A percentile compares a stretch with the other conserved stretches of the same genome.
phyloP scores from a whole-genome alignment of 2,888 invertebrate genomes.

The Balanococcus diminutus region DNA sequence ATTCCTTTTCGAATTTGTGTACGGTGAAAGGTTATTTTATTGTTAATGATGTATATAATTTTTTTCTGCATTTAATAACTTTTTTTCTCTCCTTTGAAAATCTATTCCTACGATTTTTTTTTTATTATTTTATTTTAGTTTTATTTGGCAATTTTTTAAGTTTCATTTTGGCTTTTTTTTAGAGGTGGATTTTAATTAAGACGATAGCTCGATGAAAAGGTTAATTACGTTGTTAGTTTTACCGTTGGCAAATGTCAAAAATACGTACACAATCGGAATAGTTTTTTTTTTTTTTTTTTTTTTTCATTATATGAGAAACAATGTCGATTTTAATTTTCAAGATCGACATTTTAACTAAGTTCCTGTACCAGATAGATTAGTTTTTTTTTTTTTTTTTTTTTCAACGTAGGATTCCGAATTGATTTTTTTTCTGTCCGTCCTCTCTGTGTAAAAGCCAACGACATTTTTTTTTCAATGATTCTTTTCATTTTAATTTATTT shows the following conservation, averaged over 20 bases:
- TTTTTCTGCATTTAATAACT: constrained; percentile 40
- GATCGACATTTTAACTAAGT: constrained; percentile 30
- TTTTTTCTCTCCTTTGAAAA: constrained; percentile 38
- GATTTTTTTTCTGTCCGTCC: constrained; percentile 36
- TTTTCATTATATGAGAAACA: constrained; percentile 8
- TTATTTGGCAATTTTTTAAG: constrained; percentile 37
- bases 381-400: neutral
- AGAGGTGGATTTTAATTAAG: constrained; percentile 8
- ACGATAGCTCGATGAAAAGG: neutral
- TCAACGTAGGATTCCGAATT: neutral
- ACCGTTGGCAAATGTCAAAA: constrained; percentile 17
- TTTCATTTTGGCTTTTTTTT: constrained; percentile 1
- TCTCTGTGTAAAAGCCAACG: neutral
- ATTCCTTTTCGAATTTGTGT: constrained; percentile 39
- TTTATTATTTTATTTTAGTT: constrained; percentile 6
- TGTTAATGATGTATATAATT: constrained; percentile 38
- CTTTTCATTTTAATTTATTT: neutral
- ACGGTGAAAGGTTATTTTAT: constrained; percentile 41
- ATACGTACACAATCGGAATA: neutral
- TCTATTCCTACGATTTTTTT: constrained; percentile 11
- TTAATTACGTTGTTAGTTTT: constrained; percentile 33
- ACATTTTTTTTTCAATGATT: neutral
- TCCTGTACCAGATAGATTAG: constrained; percentile 39
- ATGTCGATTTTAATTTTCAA: neutral
- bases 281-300: too few species aligned